Evolutionary conservation across 2,888 invertebrate genomes (phyloP).

Genomic region (Brassicogethes aeneus): DNA sequence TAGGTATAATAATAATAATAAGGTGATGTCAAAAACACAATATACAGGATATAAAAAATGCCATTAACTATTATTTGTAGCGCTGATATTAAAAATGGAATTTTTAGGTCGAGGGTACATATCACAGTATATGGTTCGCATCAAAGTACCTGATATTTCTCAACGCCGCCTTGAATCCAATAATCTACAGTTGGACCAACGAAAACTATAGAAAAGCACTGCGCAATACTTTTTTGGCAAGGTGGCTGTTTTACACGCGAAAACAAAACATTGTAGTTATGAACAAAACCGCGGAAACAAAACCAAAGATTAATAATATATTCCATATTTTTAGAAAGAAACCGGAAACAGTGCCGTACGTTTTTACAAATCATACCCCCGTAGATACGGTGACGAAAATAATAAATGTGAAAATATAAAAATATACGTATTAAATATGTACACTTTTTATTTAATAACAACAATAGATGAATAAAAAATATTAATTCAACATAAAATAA

Average conservation of each 20-base stretch:
- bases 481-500: constrained; percentile 9
- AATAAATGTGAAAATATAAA: neutral
- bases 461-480: constrained; percentile 10
- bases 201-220: constrained; percentile 60
- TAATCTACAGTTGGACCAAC: constrained; percentile 69
- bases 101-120: constrained; percentile 48
- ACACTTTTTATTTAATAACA: constrained; percentile 5
- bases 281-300: constrained; percentile 9
- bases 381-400: neutral
- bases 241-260: constrained; percentile 35
- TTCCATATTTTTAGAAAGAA: no score
- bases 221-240: constrained; percentile 44
- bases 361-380: neutral
- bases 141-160: constrained; percentile 61
- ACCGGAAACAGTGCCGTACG: constrained; percentile 11
- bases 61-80: no score
- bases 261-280: neutral
- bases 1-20: no score
- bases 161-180: constrained; percentile 66
- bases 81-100: no score
- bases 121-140: constrained; percentile 54
- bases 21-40: no score
- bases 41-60: no score
- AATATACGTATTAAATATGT: constrained; percentile 1
- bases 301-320: no score